Percentiles rank a stretch among this genome's conserved stretches.
These are phyloP conservation scores for Acleris laterana DNA, from an alignment of 2,888 invertebrate species.

Conservation along the genomic window DNA sequence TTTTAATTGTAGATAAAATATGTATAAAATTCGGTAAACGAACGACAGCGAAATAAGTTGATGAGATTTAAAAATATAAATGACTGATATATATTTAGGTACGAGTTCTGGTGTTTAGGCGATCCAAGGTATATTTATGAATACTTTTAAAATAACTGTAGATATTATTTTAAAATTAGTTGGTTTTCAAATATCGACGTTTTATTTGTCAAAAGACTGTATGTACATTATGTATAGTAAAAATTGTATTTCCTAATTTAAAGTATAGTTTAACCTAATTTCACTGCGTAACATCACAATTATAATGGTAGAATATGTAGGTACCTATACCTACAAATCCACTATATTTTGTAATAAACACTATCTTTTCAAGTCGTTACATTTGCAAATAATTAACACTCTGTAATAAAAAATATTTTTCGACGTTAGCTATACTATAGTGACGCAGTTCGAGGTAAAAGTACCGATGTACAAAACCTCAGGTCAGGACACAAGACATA, in stretches of 20 bases:
- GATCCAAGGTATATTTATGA: background rate
- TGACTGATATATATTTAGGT: background rate
- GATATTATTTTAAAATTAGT: constrained; percentile 19
- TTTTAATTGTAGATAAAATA: constrained; percentile 16
- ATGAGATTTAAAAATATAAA: background rate
- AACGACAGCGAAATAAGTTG: background rate
- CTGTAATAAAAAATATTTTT: background rate
- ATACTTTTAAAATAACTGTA: constrained; percentile 17
- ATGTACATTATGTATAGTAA: constrained; percentile 18
- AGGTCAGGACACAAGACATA: too few species aligned
- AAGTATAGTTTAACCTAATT: constrained; percentile 12
- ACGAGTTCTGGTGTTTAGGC: background rate
- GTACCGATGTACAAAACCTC: too few species aligned
- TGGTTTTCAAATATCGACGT: constrained; percentile 15
- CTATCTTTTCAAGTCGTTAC: too few species aligned
- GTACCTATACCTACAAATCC: too few species aligned
- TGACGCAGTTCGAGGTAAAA: background rate
- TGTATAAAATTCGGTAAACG: constrained; percentile 4
- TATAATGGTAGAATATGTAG: constrained; percentile 7
- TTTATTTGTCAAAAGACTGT: constrained; percentile 38
- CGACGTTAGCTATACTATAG: background rate
- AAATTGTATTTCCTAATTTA: constrained; percentile 10
- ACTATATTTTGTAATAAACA: background rate
- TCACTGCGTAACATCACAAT: constrained; percentile 32
- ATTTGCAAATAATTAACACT: background rate